Evolutionary conservation across 2,113 vertebrate genomes (phyloP).

Genomic region (Danionella cerebrum): DNA sequence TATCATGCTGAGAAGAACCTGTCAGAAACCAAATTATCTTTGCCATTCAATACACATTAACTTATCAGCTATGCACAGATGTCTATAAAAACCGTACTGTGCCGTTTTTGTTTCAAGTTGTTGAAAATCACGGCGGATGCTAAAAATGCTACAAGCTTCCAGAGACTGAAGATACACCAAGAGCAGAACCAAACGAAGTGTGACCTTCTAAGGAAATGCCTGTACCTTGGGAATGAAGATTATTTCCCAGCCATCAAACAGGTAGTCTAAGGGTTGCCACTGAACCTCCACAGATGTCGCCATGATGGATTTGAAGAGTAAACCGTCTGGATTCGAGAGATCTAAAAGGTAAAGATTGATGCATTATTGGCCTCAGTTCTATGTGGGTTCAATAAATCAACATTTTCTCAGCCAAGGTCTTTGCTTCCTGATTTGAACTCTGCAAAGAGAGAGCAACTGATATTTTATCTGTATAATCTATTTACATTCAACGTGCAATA

Average conservation of each 20-base stretch:
- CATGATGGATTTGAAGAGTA: constrained; percentile 90
- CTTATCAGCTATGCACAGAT: neutral
- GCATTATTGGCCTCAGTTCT: constrained; percentile 50
- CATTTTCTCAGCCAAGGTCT: neutral
- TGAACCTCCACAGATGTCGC: constrained; percentile 93
- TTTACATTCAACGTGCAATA: neutral
- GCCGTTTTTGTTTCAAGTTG: neutral
- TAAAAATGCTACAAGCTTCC: neutral
- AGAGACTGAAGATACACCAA: neutral
- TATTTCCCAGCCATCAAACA: constrained; percentile 97
- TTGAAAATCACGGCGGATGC: neutral
- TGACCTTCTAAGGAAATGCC: neutral
- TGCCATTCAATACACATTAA: neutral
- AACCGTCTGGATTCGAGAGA: constrained; percentile 82
- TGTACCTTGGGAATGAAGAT: constrained; percentile 98
- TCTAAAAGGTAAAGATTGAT: constrained; percentile 71
- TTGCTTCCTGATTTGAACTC: neutral
- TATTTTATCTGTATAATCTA: neutral
- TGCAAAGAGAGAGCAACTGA: neutral
- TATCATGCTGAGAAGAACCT: constrained; percentile 2
- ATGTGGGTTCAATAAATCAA: constrained; percentile 49
- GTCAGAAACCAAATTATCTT: neutral
- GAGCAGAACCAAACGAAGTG: neutral
- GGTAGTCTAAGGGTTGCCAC: constrained; percentile 88
- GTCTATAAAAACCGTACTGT: neutral